Base-by-base conservation (phyloP, 2,888 invertebrate species). In the Erpobdella octoculata region DNA sequence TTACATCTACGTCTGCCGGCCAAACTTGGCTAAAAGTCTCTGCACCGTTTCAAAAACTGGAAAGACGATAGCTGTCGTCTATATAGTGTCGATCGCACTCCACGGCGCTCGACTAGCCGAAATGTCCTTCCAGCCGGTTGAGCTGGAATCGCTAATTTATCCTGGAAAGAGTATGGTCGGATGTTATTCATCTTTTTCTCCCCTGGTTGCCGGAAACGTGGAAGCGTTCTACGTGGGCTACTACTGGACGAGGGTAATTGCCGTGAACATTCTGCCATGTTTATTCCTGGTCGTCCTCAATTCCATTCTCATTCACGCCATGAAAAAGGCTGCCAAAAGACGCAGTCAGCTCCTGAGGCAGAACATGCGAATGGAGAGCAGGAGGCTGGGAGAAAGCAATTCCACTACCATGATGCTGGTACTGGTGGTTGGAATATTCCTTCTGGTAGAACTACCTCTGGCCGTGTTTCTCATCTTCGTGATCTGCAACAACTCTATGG, bases 1-100 rank as follows among this genome's bases (percentile, higher is more conserved):
- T 77, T 95, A 93, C 85, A 91, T 95, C 78, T 94, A 93, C 84
- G 93, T 95, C 1, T 93, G 93, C 80, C 93, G 93, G 82, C 92
- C 93, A 0, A 89, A 92, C 0, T 87, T 90, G 74, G 94, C 93
- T 0, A 87, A 91, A 73, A 89, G 89, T n/a, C 85, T 87, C 83
- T 88, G 88, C 80, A 87, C 86, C 28, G 84, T 86, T 75, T 38
- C 41, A n/a, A 71, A 92, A 72, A 80, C 91, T 62, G 88, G 89
- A 80, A 89, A 89, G 76, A 90, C 90, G 77, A 89, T 92, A 36
- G 85, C 88, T 70, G 88, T 89, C 83, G 92, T 94, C 75, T 89
- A 90, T 62, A n/a, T 64, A 9, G 15, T 72, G 21, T 68, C 72
- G 18, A 38, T 71, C n/a, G 33, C 33, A 0, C 62, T 66, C 33